Evolutionary conservation across 1,140 invertebrate species (phyloP).

Genomic region (Danaus melanippus): DNA sequence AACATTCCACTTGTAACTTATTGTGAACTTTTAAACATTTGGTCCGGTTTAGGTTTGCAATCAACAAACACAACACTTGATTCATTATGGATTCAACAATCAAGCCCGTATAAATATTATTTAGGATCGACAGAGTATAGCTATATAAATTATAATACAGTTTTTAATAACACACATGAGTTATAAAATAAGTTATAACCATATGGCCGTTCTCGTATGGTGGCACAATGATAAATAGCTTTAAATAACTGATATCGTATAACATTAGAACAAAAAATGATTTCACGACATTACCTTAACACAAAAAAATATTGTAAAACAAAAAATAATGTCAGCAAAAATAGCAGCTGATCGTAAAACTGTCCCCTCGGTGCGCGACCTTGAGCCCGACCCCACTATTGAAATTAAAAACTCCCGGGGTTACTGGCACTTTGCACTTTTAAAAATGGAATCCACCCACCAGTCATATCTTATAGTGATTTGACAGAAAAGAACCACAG

Average conservation of each 20-base stretch:
- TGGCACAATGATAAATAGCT: no score
- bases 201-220: no score
- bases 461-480: conserved; percentile 18
- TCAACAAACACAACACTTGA: no score
- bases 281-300: not conserved
- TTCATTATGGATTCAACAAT: no score
- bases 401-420: conserved; percentile 67
- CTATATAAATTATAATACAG: not conserved
- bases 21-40: no score
- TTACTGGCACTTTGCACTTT: conserved; percentile 68
- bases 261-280: no score
- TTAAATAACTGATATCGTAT: no score
- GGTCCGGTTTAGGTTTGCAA: not conserved
- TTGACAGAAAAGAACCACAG: conserved; percentile 10
- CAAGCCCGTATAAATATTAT: no score
- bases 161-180: not conserved
- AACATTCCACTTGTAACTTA: no score
- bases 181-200: no score
- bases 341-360: conserved; percentile 54
- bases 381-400: conserved; percentile 66
- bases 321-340: conserved; percentile 1
- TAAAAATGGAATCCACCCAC: conserved; percentile 50
- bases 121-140: not conserved
- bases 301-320: conserved; percentile 1
- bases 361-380: conserved; percentile 46